Percentiles rank a stretch among this genome's conserved stretches.
Conservation (phyloP, 2,113 vertebrate species). For the Patagioenas fasciata region DNA sequence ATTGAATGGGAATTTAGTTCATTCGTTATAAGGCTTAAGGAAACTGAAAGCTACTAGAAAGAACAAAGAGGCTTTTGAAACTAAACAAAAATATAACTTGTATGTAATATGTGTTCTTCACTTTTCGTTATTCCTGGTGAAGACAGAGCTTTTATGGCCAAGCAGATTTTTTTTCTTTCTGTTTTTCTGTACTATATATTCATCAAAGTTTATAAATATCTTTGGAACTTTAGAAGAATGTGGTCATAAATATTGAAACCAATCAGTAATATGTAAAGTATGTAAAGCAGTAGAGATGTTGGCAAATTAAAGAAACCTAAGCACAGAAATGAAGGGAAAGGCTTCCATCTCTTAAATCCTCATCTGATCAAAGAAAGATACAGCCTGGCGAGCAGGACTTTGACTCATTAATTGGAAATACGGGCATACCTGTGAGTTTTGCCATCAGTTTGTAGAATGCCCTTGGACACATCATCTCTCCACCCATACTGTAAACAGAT, state of each 20-base stretch:
- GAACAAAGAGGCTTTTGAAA: not conserved
- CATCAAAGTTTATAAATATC: not conserved
- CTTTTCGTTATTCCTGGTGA: not conserved
- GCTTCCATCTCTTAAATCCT: not conserved
- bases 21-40: not conserved
- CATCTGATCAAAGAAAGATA: not conserved
- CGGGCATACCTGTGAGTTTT: not conserved
- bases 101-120: rapidly evolving
- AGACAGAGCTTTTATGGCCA: not conserved
- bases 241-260: not conserved
- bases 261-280: not conserved
- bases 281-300: not conserved
- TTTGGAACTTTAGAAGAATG: not conserved
- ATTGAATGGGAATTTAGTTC: not conserved
- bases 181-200: not conserved
- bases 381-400: not conserved
- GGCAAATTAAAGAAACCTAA: not conserved
- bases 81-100: not conserved
- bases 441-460: not conserved
- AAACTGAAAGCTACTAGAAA: conserved; percentile 4
- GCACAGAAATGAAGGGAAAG: not conserved
- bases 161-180: not conserved
- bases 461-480: not conserved
- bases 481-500: not conserved
- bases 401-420: not conserved